Conservation (phyloP, 2,797 vertebrate genomes). For the Gobionotothen gibberifrons region DNA sequence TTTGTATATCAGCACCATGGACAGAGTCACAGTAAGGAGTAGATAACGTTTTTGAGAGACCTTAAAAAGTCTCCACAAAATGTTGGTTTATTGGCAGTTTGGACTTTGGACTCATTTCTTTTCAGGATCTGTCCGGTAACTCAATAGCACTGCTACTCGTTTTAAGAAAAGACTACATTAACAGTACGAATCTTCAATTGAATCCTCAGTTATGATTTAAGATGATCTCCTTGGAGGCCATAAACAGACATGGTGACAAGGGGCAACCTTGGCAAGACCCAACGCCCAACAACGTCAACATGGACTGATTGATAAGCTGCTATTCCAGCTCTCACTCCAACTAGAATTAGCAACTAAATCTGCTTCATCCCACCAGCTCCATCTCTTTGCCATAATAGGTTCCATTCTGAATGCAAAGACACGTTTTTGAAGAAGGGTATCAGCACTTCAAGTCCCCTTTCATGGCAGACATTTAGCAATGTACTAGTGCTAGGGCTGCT, state of each 20-base stretch:
- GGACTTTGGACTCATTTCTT: not conserved
- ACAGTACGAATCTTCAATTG: no score
- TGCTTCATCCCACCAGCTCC: no score
- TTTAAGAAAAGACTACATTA: no score
- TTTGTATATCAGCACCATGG: conserved; percentile 40
- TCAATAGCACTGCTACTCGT: no score
- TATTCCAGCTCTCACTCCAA: not conserved
- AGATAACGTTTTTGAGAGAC: not conserved
- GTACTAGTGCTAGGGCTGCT: no score
- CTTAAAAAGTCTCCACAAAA: not conserved
- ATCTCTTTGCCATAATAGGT: no score
- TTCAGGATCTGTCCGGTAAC: no score
- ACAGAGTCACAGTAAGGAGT: not conserved
- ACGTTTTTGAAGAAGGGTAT: no score
- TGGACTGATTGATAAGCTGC: not conserved
- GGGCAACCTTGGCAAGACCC: not conserved
- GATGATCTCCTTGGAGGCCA: not conserved
- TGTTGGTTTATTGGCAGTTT: not conserved
- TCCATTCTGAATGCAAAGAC: no score
- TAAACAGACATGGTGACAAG: not conserved
- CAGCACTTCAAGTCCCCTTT: no score
- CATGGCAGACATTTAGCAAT: not conserved
- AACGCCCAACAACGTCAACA: not conserved
- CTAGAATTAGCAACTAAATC: no score
- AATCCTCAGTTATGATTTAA: no score